These are phyloP conservation scores for Drosophila murphyi DNA, from an alignment of 1,140 invertebrate genomes.

Conservation along the genomic window DNA sequence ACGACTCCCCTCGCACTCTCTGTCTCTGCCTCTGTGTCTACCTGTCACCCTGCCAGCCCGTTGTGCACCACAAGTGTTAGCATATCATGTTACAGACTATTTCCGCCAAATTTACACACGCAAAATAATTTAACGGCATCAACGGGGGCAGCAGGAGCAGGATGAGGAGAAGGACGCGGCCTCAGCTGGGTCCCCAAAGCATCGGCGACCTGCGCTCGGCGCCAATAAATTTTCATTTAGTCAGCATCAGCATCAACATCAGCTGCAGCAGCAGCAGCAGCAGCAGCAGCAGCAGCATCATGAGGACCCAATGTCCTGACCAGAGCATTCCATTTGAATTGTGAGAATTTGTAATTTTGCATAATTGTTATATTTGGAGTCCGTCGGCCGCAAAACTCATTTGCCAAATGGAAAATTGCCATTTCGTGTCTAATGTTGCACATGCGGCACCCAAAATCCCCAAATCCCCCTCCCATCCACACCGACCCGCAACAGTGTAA, in stretches of 20 bases:
- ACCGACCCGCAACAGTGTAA: conserved; percentile 28
- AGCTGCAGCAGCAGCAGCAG: conserved; percentile 5
- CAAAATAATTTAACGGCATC: conserved; percentile 78
- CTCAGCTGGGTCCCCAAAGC: conserved; percentile 53
- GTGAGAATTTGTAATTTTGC: conserved; percentile 84
- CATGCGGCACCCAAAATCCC: conserved; percentile 52
- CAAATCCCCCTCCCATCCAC: not conserved
- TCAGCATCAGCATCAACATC: conserved; percentile 19
- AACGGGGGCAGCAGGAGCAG: not conserved
- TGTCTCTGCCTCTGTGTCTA: not conserved
- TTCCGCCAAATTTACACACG: conserved; percentile 83
- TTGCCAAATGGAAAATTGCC: conserved; percentile 84
- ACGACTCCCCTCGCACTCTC: conserved; percentile 18
- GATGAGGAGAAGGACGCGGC: conserved; percentile 33
- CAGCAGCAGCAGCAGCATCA: conserved; percentile 12
- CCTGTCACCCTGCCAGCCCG: conserved; percentile 10
- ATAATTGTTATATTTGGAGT: conserved; percentile 83
- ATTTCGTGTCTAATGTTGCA: conserved; percentile 82
- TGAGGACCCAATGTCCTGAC: conserved; percentile 29
- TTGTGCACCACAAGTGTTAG: conserved; percentile 68
- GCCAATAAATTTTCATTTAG: conserved; percentile 83
- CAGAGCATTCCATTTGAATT: conserved; percentile 80
- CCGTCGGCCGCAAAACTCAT: conserved; percentile 83
- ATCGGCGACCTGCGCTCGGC: conserved; percentile 50
- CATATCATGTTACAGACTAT: conserved; percentile 83